phyloP scores from a whole-genome alignment of 1,140 invertebrate genomes.

The Diachasmimorpha longicaudata region DNA sequence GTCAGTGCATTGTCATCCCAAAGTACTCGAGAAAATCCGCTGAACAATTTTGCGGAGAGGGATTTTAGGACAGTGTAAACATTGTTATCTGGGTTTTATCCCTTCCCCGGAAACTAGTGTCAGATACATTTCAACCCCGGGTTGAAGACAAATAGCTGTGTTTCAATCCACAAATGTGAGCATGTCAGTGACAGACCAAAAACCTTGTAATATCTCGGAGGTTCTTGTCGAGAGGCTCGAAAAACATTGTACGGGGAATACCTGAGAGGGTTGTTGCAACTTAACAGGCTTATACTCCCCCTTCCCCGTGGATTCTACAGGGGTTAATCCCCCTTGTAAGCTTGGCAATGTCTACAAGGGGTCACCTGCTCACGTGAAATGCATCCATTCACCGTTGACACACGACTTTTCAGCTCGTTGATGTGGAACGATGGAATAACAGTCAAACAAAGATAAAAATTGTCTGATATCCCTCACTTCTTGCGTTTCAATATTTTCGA shows the following conservation, averaged over 20 bases:
- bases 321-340: conserved; percentile 62
- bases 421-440: conserved; percentile 7
- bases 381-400: conserved; percentile 54
- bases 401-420: conserved; percentile 20
- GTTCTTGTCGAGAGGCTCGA: not conserved
- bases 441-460: not conserved
- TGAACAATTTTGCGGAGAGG: not conserved
- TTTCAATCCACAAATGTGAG: not conserved
- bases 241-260: not conserved
- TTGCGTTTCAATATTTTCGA: not conserved
- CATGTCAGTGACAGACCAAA: not conserved
- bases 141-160: not conserved
- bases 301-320: conserved; percentile 39
- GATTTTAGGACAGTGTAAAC: conserved; percentile 19
- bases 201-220: not conserved
- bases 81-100: conserved; percentile 28
- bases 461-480: not conserved
- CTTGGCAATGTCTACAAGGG: conserved; percentile 64
- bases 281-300: conserved; percentile 59
- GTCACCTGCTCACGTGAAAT: conserved; percentile 63
- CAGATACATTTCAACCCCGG: not conserved
- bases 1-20: not conserved
- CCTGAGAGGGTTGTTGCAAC: conserved; percentile 51
- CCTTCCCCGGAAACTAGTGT: not conserved
- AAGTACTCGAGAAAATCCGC: not conserved